phyloP scores from a whole-genome alignment of 2,888 invertebrate genomes.

The Marasmarcha lunaedactyla region DNA sequence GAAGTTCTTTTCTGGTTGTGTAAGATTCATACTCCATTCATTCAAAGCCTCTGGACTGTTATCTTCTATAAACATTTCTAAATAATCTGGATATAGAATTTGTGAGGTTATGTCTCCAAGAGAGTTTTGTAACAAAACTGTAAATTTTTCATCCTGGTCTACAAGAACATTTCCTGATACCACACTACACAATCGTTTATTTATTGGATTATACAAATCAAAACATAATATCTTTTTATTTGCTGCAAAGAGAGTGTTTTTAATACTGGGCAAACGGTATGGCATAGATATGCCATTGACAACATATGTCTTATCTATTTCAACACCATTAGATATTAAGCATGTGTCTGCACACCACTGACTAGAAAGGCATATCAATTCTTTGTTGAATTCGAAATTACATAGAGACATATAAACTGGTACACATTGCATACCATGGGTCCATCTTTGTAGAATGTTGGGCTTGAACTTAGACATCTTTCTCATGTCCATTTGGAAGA shows the following conservation, averaged over 20 bases:
- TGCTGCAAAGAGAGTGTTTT: conserved; percentile 34
- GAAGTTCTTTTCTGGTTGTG: conserved; percentile 24
- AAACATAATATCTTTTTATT: conserved; percentile 33
- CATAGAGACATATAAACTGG: conserved; percentile 50
- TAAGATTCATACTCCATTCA: conserved; percentile 38
- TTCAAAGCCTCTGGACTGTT: conserved; percentile 32
- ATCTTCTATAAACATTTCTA: conserved; percentile 36
- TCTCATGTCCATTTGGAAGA: conserved; percentile 46
- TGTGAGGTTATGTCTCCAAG: conserved; percentile 52
- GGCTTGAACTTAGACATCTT: conserved; percentile 25
- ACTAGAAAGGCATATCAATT: conserved; percentile 43
- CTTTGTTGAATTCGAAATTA: conserved; percentile 39
- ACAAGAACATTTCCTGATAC: conserved; percentile 36
- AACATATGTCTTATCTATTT: conserved; percentile 11
- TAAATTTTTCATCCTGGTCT: conserved; percentile 33
- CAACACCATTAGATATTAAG: conserved; percentile 32
- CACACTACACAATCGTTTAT: conserved; percentile 33
- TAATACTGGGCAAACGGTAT: conserved; percentile 43
- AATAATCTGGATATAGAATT: conserved; percentile 34
- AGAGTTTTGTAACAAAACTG: conserved; percentile 44
- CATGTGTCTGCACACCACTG: conserved; percentile 58
- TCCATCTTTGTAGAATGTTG: conserved; percentile 62
- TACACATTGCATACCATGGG: conserved; percentile 63
- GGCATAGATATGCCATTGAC: conserved; percentile 34
- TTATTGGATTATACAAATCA: conserved; percentile 37